phyloP scores from a whole-genome alignment of 2,888 invertebrate species.

The Agrochola circellaris region DNA sequence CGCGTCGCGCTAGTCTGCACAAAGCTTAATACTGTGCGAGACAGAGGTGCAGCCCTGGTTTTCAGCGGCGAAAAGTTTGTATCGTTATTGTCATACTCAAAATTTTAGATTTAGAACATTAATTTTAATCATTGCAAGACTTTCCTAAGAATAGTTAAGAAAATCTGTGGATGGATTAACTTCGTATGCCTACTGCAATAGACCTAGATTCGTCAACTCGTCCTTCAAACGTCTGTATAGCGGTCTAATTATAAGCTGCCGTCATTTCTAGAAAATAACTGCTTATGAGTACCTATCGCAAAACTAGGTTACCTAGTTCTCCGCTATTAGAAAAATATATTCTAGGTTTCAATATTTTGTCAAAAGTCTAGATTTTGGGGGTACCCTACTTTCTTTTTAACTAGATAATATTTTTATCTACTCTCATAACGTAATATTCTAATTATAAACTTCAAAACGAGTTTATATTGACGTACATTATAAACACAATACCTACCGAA shows the following conservation, averaged over 20 bases:
- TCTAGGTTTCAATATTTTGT: neutral
- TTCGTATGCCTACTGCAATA: neutral
- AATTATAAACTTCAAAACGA: too few relatives aligned
- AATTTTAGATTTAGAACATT: neutral
- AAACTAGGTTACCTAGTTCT: slow-evolving; percentile 16
- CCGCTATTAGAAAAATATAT: neutral
- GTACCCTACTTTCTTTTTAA: neutral
- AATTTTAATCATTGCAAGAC: neutral
- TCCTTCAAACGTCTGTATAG: slow-evolving; percentile 3
- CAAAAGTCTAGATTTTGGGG: neutral
- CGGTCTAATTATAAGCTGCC: slow-evolving; percentile 25
- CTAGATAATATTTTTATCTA: neutral
- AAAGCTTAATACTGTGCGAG: too few relatives aligned
- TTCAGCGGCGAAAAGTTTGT: too few relatives aligned
- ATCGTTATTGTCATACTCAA: too few relatives aligned
- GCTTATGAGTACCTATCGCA: neutral
- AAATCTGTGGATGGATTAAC: neutral
- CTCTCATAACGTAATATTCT: too few relatives aligned
- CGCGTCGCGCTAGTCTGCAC: too few relatives aligned
- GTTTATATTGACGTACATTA: too few relatives aligned
- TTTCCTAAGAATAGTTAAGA: neutral
- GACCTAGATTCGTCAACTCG: slow-evolving; percentile 8
- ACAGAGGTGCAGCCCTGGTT: too few relatives aligned
- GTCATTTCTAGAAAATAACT: slow-evolving; percentile 24
- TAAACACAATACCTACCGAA: too few relatives aligned